Evolutionary conservation across 2,888 invertebrate species (phyloP).

Genomic region (Ectobius pallidus): DNA sequence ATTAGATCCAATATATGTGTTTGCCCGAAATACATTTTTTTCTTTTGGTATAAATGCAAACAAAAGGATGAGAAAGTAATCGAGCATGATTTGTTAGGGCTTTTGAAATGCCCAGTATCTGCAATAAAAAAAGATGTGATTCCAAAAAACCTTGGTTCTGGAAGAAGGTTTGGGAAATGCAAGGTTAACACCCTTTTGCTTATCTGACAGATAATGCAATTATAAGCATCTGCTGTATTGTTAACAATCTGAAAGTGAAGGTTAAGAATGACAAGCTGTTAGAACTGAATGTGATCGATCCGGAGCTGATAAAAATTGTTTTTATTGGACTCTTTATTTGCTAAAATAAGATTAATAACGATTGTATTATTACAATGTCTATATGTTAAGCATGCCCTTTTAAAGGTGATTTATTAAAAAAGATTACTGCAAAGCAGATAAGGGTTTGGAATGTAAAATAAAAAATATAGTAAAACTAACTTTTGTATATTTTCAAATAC

Average conservation of each 20-base stretch:
- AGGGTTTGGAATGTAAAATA: conserved; percentile 3
- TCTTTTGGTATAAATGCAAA: conserved; percentile 25
- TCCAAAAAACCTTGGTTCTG: too few species aligned
- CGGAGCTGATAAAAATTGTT: conserved; percentile 17
- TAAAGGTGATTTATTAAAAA: conserved; percentile 31
- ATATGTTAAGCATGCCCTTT: conserved; percentile 30
- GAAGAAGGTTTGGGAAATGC: too few species aligned
- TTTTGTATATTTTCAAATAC: not conserved
- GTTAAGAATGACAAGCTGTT: not conserved
- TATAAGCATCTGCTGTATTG: not conserved
- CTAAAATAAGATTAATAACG: not conserved
- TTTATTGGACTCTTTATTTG: too few species aligned
- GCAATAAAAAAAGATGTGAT: not conserved
- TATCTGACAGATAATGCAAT: not conserved
- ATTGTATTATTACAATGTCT: conserved; percentile 23
- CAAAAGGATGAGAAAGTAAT: not conserved
- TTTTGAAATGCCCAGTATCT: not conserved
- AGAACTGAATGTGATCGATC: conserved; percentile 28
- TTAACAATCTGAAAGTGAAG: not conserved
- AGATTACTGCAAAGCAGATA: conserved; percentile 33
- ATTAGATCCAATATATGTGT: not conserved
- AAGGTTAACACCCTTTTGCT: too few species aligned
- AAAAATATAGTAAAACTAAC: not conserved
- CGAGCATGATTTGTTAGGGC: not conserved
- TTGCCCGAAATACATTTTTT: conserved; percentile 11